phyloP scores from a whole-genome alignment of 2,113 vertebrate genomes.

The Prinia subflava region DNA sequence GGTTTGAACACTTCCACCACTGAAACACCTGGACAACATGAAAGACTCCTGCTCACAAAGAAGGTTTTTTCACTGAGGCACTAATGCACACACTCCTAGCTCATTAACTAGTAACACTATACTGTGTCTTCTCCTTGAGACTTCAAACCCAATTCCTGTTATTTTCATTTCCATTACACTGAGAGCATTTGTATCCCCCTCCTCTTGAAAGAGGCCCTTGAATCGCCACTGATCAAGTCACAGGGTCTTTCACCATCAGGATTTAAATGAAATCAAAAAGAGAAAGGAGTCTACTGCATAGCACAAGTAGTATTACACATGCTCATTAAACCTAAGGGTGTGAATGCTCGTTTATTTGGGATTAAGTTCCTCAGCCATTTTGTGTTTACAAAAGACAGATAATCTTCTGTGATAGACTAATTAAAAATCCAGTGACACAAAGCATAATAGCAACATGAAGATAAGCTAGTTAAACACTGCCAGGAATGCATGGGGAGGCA shows the following conservation, averaged over 20 bases:
- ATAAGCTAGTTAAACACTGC: not conserved
- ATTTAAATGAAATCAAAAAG: not conserved
- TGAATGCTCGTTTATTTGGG: not conserved
- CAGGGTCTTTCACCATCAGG: not conserved
- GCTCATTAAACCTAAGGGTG: not conserved
- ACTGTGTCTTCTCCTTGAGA: not conserved
- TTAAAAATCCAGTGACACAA: not conserved
- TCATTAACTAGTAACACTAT: not conserved
- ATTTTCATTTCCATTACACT: not conserved
- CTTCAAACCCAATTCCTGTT: not conserved
- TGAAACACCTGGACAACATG: not conserved
- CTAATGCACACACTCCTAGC: not conserved
- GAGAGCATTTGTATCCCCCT: not conserved
- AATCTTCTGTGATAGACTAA: not conserved
- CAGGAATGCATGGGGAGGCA: not conserved
- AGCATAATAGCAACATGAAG: not conserved
- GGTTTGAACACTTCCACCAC: not conserved
- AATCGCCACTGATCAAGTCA: fast-evolving
- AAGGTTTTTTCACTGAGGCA: not conserved
- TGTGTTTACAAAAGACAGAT: not conserved
- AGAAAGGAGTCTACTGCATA: not conserved
- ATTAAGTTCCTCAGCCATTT: not conserved
- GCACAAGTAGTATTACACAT: not conserved
- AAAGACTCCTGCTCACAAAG: not conserved
- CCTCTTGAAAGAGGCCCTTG: not conserved